Percentiles rank a stretch among this genome's conserved stretches.
These are phyloP conservation scores for Diglossa cyanea DNA, from an alignment of 2,797 vertebrate genomes.

Conservation along the genomic window DNA sequence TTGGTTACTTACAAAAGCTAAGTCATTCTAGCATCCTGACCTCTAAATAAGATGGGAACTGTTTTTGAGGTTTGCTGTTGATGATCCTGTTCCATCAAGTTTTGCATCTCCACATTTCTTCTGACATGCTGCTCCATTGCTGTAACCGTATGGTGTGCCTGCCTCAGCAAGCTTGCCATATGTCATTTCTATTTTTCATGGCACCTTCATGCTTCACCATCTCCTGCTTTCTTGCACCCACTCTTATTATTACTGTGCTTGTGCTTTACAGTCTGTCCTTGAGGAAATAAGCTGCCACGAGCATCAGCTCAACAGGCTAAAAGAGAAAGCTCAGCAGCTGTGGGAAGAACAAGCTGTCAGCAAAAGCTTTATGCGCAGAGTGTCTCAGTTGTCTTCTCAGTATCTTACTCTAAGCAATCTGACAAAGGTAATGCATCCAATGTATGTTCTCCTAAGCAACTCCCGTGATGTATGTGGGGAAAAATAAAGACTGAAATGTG, in stretches of 20 bases:
- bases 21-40: neutral
- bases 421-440: constrained; percentile 87
- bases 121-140: neutral
- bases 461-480: neutral
- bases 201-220: constrained; percentile 37
- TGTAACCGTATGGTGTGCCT: neutral
- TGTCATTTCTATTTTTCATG: neutral
- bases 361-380: constrained; percentile 95
- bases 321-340: constrained; percentile 92
- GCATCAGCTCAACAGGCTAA: constrained; percentile 89
- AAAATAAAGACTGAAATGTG: neutral
- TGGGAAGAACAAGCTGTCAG: constrained; percentile 95
- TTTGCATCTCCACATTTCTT: neutral
- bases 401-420: constrained; percentile 95
- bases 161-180: constrained; percentile 16
- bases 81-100: neutral
- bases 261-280: constrained; percentile 93
- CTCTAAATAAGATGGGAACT: neutral
- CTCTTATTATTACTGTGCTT: constrained; percentile 80
- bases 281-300: constrained; percentile 92
- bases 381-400: constrained; percentile 94
- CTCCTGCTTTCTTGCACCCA: constrained; percentile 75
- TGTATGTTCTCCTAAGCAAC: constrained; percentile 20
- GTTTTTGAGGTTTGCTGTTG: neutral
- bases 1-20: neutral